Evolutionary conservation across 2,113 vertebrate species (phyloP).

Genomic region (Ellobius talpinus): DNA sequence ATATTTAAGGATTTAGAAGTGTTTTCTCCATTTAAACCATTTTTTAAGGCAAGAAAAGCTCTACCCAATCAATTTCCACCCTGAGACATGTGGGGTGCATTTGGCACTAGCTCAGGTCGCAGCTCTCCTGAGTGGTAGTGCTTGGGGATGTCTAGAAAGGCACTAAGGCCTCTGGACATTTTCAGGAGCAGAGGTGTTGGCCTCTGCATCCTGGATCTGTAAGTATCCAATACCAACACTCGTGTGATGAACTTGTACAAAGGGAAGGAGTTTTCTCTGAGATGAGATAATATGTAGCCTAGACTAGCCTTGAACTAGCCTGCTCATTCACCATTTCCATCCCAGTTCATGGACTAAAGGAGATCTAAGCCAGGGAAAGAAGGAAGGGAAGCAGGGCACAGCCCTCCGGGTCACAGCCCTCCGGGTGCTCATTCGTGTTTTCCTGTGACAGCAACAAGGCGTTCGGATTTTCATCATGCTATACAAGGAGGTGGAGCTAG

Average conservation of each 20-base stretch:
- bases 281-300: not conserved
- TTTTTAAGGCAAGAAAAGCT: constrained; percentile 35
- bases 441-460: constrained; percentile 93
- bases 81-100: not conserved
- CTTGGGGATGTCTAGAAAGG: not conserved
- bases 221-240: not conserved
- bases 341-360: not conserved
- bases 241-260: not conserved
- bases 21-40: not conserved
- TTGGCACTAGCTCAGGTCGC: constrained; percentile 3
- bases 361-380: not conserved
- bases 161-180: not conserved
- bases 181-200: not conserved
- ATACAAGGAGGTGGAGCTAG: constrained; percentile 98
- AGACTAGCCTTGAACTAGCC: not conserved
- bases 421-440: not conserved
- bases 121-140: not conserved
- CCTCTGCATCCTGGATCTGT: not conserved
- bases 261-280: not conserved
- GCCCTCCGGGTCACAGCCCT: not conserved
- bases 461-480: constrained; percentile 96
- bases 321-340: constrained; percentile 6
- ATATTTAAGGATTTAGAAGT: constrained; percentile 42
- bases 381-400: not conserved
- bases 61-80: not conserved